Base-by-base conservation (phyloP, 2,797 vertebrate genomes). In the Apodemus agrarius region DNA sequence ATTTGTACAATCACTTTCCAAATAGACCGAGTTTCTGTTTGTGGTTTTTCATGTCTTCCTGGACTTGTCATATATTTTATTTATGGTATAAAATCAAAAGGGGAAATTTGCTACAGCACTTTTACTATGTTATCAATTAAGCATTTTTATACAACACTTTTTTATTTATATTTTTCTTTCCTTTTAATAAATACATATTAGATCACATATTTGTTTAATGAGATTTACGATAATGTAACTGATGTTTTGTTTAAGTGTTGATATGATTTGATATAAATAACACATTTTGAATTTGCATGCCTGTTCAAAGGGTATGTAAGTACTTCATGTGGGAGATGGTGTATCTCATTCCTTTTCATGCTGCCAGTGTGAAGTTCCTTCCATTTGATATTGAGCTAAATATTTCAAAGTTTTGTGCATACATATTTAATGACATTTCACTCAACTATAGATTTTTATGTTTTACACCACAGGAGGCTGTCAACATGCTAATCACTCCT, bases 81-180 rank as follows among this genome's bases (percentile, higher is more conserved):
- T 49, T 13, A 46, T 43, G 8, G 37, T 22, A 81, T 49, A 93
- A 81, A 76, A 40, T 14, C 57, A 37, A 29, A 7, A 67, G 21
- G 59, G n/a, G 6, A 72, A 80, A 67, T 24, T 22, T 74, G 17
- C 1, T 54, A 19, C 22, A 83, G 22, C 7, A 13, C 72, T 76
- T 83, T 24, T 54, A 75, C 85, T 82, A 34, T 7, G 0, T 80
- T 82, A 31, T 8, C 21, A 54, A 34, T 76, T 87, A 14, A 83
- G 52, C 65, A 3, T 37, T 95, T 63, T 93, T 37, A 78, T 59
- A 4, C 0, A 78, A 3, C 31, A 10, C 40, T 63, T 26, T 43
- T 95, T 94, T 43, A 88, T 75, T 74, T 78, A 82, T 78, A 88
- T 57, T 95, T 78, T 91, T 93, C 59, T 78, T 90, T 78, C 13